Evolutionary conservation across 1,140 invertebrate genomes (phyloP).

Genomic region (Pogonomyrmex barbatus): DNA sequence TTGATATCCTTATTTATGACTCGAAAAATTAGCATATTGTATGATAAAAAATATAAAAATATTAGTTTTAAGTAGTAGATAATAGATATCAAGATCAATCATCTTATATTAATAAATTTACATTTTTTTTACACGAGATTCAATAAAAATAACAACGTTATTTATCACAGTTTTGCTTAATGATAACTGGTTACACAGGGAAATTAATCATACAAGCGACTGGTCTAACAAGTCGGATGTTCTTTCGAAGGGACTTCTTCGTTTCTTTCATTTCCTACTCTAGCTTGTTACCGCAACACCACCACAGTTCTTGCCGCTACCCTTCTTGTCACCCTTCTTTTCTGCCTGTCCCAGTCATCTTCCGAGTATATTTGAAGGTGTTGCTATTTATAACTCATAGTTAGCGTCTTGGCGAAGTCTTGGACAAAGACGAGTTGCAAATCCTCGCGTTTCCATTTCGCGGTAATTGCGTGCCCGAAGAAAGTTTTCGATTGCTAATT

Average conservation of each 20-base stretch:
- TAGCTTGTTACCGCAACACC: slow-evolving; percentile 40
- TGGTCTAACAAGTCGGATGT: slow-evolving; percentile 24
- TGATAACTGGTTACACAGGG: background rate
- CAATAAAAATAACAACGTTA: background rate
- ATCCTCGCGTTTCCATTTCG: background rate
- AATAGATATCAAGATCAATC: background rate
- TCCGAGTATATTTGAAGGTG: slow-evolving; percentile 39
- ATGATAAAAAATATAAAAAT: background rate
- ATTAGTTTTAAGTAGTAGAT: background rate
- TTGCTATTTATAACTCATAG: slow-evolving; percentile 7
- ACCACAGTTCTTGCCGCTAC: slow-evolving; percentile 4
- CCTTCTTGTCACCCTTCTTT: slow-evolving; percentile 42
- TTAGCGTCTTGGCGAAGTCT: background rate
- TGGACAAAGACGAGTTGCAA: slow-evolving; percentile 46
- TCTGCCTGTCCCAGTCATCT: slow-evolving; percentile 38
- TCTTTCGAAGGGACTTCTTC: slow-evolving; percentile 8
- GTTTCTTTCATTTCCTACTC: slow-evolving; percentile 31
- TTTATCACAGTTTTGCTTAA: background rate
- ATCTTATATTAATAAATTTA: background rate
- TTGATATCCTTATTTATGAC: slow-evolving; percentile 20
- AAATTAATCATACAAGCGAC: slow-evolving; percentile 46
- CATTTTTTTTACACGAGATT: background rate
- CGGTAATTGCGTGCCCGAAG: slow-evolving; percentile 41
- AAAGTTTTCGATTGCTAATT: slow-evolving; percentile 49
- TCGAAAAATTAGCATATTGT: background rate